Evolutionary conservation across 1,140 invertebrate genomes (phyloP), one percentile per base, ranked within the genome.

Genomic region (Pogonomyrmex californicus): DNA sequence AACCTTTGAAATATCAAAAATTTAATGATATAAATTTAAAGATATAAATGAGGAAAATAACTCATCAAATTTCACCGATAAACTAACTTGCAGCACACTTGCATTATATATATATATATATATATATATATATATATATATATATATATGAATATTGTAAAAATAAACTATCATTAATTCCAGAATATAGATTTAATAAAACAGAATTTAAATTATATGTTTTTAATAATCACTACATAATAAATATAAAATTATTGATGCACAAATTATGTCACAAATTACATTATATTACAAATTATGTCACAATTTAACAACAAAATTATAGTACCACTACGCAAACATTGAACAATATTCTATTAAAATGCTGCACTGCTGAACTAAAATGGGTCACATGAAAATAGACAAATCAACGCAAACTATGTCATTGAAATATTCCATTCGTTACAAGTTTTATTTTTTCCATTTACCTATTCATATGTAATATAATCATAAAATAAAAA

Each of bases 291-390:
- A 47, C 14, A 41, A 23, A 44, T 54, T 41, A 56, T n/a, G 54
- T 73, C 23, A 49, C 30, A 73, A 54, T 60, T 47, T 51, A 60
- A 23, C 17, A 51, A 78, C 47, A 33, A 60, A 58, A 23, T 81
- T 47, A 54, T 66, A 68, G 77, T 82, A 44, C 14, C 63, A 49
- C 66, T 58, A 58, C 17, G 63, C 65, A 82, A 82, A 73, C 66
- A 82, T 47, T 58, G 36, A 1, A 66, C 76, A 60, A 36, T 58
- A 23, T 36, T 73, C 47, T 68, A 23, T 77, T 44, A 68, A 70
- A 70, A 79, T 36, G 23, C 23, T 23, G 23, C 23, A 23, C 23
- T 23, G 23, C 23, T 23, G 54, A 17, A 54, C 23, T 41, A 44
- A 14, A 66, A 79, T 38, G 30, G 12, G 60, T 60, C 36, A 75